These are phyloP conservation scores for Heliconius hortense DNA, from an alignment of 2,888 invertebrate species.

Conservation along the genomic window DNA sequence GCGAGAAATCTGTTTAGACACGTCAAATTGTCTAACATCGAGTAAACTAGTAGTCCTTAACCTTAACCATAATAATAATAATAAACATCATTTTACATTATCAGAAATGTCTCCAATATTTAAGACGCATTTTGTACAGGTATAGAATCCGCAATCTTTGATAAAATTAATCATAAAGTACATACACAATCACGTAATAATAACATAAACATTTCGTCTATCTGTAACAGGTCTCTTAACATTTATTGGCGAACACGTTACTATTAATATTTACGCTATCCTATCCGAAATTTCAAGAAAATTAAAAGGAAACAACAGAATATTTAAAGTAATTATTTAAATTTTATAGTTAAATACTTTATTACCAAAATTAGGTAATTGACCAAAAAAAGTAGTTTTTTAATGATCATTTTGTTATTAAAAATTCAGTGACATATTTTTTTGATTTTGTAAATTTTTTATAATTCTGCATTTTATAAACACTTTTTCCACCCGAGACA, in stretches of 20 bases:
- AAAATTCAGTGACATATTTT: too few species aligned
- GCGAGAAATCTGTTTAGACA: too few species aligned
- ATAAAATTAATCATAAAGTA: not conserved
- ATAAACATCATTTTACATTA: not conserved
- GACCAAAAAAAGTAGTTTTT: too few species aligned
- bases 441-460: too few species aligned
- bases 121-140: not conserved
- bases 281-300: not conserved
- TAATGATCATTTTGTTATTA: too few species aligned
- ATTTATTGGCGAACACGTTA: not conserved
- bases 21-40: too few species aligned
- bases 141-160: not conserved
- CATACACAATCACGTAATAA: not conserved
- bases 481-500: too few species aligned
- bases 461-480: too few species aligned
- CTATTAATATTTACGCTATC: not conserved
- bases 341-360: too few species aligned
- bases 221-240: constrained; percentile 4
- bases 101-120: not conserved
- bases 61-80: not conserved
- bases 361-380: too few species aligned
- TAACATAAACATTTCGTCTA: not conserved
- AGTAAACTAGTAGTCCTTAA: not conserved
- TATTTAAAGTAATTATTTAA: too few species aligned
- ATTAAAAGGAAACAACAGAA: not conserved